These are phyloP conservation scores for Rhyacophila brunnea DNA, from an alignment of 1,140 invertebrate genomes.

Conservation along the genomic window DNA sequence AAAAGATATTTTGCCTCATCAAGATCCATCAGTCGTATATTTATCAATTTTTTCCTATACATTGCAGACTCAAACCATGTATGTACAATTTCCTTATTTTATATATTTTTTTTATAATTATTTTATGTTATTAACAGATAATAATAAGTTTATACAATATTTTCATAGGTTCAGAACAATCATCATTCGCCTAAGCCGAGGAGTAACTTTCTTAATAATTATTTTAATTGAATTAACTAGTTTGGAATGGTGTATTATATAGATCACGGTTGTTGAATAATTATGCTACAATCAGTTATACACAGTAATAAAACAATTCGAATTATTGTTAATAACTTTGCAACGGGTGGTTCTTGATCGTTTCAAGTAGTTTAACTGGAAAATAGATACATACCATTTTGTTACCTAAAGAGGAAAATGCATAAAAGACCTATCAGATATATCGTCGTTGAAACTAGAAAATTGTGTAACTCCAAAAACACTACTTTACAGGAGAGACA, in stretches of 20 bases:
- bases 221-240: conserved; percentile 9
- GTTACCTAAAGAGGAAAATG: too few relatives aligned
- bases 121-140: background rate
- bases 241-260: conserved; percentile 35
- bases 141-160: background rate
- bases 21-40: too few relatives aligned
- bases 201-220: background rate
- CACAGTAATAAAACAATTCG: background rate
- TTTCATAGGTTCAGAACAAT: background rate
- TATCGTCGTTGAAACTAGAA: too few relatives aligned
- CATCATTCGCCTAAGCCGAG: background rate
- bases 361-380: background rate
- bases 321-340: conserved; percentile 6
- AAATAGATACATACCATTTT: too few relatives aligned
- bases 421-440: too few relatives aligned
- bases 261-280: background rate
- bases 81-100: background rate
- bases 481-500: too few relatives aligned
- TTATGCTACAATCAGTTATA: background rate
- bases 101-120: background rate
- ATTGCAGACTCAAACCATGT: background rate
- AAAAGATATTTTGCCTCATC: too few relatives aligned
- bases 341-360: background rate
- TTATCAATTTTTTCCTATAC: background rate
- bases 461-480: too few relatives aligned